Base-by-base conservation (phyloP, 1,140 invertebrate species). In the Diabrotica undecimpunctata region DNA sequence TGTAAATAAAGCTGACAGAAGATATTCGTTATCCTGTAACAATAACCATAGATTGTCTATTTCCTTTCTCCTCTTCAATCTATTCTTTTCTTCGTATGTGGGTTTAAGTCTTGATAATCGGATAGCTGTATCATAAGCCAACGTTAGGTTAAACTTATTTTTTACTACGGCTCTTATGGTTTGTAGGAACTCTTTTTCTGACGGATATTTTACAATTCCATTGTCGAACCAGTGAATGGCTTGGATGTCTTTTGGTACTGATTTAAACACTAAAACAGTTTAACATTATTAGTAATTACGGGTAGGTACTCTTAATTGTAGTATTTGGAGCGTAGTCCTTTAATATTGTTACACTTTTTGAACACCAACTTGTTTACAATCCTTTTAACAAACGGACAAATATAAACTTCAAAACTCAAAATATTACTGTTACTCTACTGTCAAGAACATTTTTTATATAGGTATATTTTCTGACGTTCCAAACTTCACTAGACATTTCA, bases 21-120 rank as follows among this genome's bases (percentile, higher is more conserved):
- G 65, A 74, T 88, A 90, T 74, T 89, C 88, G 70, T 86, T 84
- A 70, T 88, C 86, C 70, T 88, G 84, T 7, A 88, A 62, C 12
- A 90, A 70, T 46, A 78, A 71, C 86, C 86, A 88, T 6, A 87
- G 77, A 72, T 84, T 86, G 65, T 84, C 81, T 79, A 88, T 84
- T 76, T 86, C 85, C n/a, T 77, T 69, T n/a, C 79, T 74, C 39
- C 83, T 76, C 39, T 75, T 77, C 7, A 60, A 57, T 0, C 62
- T 6, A 50, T 81, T 78, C 13, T 71, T 78, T 66, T 83, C 80
- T n/a, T 78, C 69, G 11, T 78, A 76, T 6, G 78, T 79, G 4
- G 77, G 78, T 37, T 79, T 78, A 13, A 83, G 72, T 38, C 77
- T 76, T 11, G 78, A 78, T 10, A 85, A 70, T 67, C 80, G 78